Conservation (phyloP, 2,797 vertebrate species). For the Epinephelus malabaricus region DNA sequence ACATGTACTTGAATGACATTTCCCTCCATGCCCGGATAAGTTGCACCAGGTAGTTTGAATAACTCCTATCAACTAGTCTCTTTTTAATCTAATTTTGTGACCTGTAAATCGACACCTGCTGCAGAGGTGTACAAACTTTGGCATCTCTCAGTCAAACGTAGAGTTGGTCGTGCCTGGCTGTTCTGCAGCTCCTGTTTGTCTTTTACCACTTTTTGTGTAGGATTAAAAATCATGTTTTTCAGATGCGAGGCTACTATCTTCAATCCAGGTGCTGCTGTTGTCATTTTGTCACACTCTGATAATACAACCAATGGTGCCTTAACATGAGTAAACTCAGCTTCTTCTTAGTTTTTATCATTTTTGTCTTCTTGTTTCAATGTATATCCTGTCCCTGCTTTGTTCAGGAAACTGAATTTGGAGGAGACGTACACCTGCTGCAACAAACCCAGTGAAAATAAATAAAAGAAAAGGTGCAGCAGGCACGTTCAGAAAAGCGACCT, state of each 20-base stretch:
- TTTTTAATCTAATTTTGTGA: background rate
- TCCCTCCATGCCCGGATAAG: no score
- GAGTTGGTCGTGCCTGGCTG: background rate
- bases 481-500: constrained; percentile 25
- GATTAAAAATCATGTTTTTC: constrained; percentile 1
- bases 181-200: constrained; percentile 1
- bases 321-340: background rate
- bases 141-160: background rate
- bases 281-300: constrained; percentile 22
- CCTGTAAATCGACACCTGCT: background rate
- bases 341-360: constrained; percentile 7
- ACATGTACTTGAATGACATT: no score
- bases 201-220: background rate
- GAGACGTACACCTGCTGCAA: background rate
- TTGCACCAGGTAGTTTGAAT: no score
- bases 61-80: background rate
- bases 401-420: constrained; percentile 21
- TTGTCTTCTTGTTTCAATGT: constrained; percentile 24
- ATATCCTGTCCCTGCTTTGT: background rate
- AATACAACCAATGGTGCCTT: background rate
- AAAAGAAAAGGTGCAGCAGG: constrained; percentile 28
- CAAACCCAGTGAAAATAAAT: constrained; percentile 26
- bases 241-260: background rate
- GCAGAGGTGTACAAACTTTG: background rate
- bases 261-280: constrained; percentile 16